Conservation (phyloP, 2,797 vertebrate species). For the Pygocentrus nattereri region DNA sequence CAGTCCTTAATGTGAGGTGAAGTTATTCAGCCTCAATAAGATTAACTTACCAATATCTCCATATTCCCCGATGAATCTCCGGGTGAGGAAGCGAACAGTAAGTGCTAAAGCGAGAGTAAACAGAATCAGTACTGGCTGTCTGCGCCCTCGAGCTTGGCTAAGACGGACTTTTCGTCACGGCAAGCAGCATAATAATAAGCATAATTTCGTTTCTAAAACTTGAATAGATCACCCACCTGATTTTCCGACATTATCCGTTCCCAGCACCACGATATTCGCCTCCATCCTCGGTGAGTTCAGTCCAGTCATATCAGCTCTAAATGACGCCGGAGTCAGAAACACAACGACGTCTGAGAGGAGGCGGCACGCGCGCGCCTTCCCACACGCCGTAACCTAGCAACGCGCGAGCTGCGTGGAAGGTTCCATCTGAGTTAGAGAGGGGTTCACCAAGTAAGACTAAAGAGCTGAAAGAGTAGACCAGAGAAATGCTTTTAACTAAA, state of each 20-base stretch:
- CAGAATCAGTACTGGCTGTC: not conserved
- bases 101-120: conserved; percentile 76
- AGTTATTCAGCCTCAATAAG: not conserved
- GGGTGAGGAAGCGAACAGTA: conserved; percentile 88
- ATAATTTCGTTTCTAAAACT: not conserved
- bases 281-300: conserved; percentile 71
- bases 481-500: no score
- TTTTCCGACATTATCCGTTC: conserved; percentile 86
- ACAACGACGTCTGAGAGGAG: conserved; percentile 23
- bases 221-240: conserved; percentile 76
- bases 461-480: no score
- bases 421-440: not conserved
- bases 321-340: not conserved
- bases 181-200: not conserved
- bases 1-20: not conserved
- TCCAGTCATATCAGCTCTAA: conserved; percentile 44
- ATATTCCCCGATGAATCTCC: conserved; percentile 91
- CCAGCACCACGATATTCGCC: conserved; percentile 84
- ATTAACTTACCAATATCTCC: conserved; percentile 85
- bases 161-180: not conserved
- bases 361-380: conserved; percentile 3
- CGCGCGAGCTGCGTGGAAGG: not conserved
- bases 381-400: not conserved
- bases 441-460: no score
- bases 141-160: not conserved